Conservation (phyloP, 1,140 invertebrate genomes). For the Dryas iulia region DNA sequence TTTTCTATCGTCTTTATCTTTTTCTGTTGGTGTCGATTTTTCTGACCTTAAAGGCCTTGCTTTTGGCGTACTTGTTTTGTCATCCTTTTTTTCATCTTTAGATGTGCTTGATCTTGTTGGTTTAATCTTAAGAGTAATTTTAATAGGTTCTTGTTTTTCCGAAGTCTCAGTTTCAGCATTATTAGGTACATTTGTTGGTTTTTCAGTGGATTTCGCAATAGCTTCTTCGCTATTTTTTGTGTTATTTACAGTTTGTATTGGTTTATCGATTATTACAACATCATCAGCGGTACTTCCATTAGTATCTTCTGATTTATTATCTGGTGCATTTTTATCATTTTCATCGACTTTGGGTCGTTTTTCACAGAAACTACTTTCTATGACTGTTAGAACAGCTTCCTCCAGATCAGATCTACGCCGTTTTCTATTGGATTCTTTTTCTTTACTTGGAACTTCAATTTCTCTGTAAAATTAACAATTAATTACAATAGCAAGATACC, state of each 20-base stretch:
- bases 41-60: slow-evolving; percentile 34
- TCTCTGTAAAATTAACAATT: slow-evolving; percentile 48
- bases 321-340: slow-evolving; percentile 22
- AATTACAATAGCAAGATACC: too few relatives aligned
- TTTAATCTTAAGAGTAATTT: slow-evolving; percentile 46
- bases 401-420: slow-evolving; percentile 58
- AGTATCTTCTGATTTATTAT: slow-evolving; percentile 14
- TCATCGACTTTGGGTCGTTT: slow-evolving; percentile 46
- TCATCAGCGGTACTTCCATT: slow-evolving; percentile 10
- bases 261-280: slow-evolving; percentile 8
- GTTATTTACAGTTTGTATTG: neutral
- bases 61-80: slow-evolving; percentile 35
- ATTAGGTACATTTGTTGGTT: slow-evolving; percentile 2
- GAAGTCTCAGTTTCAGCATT: slow-evolving; percentile 3
- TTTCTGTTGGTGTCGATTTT: slow-evolving; percentile 36
- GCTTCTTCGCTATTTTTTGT: neutral
- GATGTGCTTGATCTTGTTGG: slow-evolving; percentile 28
- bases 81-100: slow-evolving; percentile 35
- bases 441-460: slow-evolving; percentile 31
- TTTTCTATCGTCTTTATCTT: slow-evolving; percentile 38
- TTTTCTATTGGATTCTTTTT: slow-evolving; percentile 47
- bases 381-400: slow-evolving; percentile 57
- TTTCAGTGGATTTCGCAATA: slow-evolving; percentile 15
- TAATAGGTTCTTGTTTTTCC: slow-evolving; percentile 36
- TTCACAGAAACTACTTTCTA: slow-evolving; percentile 41